These are phyloP conservation scores for Tetanocera ferruginea DNA, from an alignment of 2,888 invertebrate genomes.

Conservation along the genomic window DNA sequence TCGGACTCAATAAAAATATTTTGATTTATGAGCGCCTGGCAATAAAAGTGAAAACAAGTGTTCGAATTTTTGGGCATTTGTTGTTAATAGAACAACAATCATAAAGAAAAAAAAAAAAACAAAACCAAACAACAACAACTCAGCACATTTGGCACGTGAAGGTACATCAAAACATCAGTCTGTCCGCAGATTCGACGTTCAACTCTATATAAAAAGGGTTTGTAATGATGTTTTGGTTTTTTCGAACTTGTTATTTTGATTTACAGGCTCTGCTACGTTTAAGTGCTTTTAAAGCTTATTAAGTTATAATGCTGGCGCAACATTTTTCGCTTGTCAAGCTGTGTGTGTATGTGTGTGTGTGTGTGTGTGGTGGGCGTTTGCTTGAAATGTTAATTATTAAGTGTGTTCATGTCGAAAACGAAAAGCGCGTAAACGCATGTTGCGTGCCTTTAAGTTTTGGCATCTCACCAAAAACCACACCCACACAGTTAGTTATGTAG, in stretches of 20 bases:
- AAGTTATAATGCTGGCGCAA: too few species aligned
- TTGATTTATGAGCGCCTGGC: slow-evolving; percentile 25
- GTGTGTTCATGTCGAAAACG: neutral
- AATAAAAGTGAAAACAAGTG: neutral
- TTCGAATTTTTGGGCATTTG: neutral
- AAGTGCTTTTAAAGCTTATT: too few species aligned
- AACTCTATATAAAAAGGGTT: neutral
- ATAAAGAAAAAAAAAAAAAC: too few species aligned
- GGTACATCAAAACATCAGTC: neutral
- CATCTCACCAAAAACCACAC: neutral
- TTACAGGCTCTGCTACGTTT: too few species aligned
- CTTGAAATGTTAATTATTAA: slow-evolving; percentile 27
- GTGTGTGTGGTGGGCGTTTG: neutral
- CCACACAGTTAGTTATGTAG: neutral
- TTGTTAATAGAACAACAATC: neutral
- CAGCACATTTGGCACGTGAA: neutral
- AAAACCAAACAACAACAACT: neutral
- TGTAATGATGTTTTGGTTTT: too few species aligned
- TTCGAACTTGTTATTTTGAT: too few species aligned
- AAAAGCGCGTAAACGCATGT: neutral
- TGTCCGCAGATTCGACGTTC: too few species aligned
- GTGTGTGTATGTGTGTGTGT: neutral
- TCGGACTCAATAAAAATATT: slow-evolving; percentile 25
- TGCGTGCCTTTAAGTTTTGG: slow-evolving; percentile 24
- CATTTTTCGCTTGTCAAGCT: too few species aligned